Base-by-base conservation (phyloP, 2,888 invertebrate species). In the Anodontia alba region DNA sequence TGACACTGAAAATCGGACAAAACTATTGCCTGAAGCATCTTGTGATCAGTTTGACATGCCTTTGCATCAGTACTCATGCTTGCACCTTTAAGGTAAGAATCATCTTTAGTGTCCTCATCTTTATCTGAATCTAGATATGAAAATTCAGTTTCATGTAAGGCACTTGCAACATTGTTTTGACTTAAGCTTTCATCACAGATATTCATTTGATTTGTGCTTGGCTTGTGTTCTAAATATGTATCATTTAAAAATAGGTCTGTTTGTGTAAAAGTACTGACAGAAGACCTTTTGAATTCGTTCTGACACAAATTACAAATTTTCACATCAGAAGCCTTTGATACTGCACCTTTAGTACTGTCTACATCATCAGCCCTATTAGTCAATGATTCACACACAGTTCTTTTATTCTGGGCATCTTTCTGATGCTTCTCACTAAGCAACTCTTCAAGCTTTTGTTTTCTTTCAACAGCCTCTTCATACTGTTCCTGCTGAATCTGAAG, bases 381-480 rank as follows among this genome's bases (percentile, higher is more conserved):
- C 69, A 69, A 23, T 29, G 10, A 38, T 23, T 69, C 43, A 46
- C 43, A 69, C 20, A 26, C 42, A 43, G 69, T 69, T 69, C 42
- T 69, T 42, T 69, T 83, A 66, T 88, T 87, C 36, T 87, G 84
- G 74, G 85, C 43, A 67, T 88, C 86, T 68, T 87, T 87, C 69
- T 88, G 80, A 17, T 82, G 79, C 62, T 87, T 87, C 12, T 79
- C 81, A 71, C 71, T 81, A 8, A 86, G 49, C 46, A 78, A 76
- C 70, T 84, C 78, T 77, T 83, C 79, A 29, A 83, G 75, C 73
- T 71, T 79, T 76, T 81, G 83, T 72, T 87, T 84, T 51, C 81
- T 73, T 69, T 82, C 81, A 51, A 77, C 71, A 26, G 76, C 80
- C 68, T 79, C 82, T 29, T 77, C 75, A 70, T 73, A 74, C 49